Base-by-base conservation (phyloP, 2,888 invertebrate genomes). In the Phaedon cochleariae region DNA sequence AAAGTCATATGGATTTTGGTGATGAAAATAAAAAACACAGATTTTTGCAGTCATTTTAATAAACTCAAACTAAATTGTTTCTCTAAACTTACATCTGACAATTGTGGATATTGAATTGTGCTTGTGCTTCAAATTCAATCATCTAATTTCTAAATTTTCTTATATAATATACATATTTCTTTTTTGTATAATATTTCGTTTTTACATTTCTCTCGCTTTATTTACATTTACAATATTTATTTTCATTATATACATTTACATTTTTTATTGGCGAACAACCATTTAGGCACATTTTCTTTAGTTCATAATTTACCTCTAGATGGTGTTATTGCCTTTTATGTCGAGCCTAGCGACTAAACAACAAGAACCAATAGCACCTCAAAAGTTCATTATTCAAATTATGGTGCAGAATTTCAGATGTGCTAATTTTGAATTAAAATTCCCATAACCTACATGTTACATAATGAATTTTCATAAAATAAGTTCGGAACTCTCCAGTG, bases 211-310 rank as follows among this genome's bases (percentile, higher is more conserved):
- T 46, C 45, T 61, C 51, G 34, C 29, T 62, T 62, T 68, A 65
- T 57, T 60, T 63, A 37, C 37, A 68, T 59, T 60, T 63, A 54
- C 54, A 54, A 41, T 37, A 37, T 54, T 22, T 15, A 54, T 59
- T 59, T 67, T 64, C 52, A 34, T 29, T 55, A 57, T 63, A 34
- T 63, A 58, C 62, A 65, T 34, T 49, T 51, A 63, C 37, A 60
- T 64, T 52, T 67, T 65, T 64, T 26, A 64, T 49, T 58, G 55
- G 63, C 53, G 61, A 63, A 69, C 37, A 67, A 68, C 72, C 68
- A 70, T 74, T 75, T 75, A 75, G 75, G 75, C 75, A 75, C 75
- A 71, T 71, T 48, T 71, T 75, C 70, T 73, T 57, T 26, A 59
- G 45, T 46, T 65, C 55, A 18, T 61, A 7, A 48, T 61, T 65